phyloP scores from a whole-genome alignment of 2,113 vertebrate genomes.

The Lepisosteus osseus region DNA sequence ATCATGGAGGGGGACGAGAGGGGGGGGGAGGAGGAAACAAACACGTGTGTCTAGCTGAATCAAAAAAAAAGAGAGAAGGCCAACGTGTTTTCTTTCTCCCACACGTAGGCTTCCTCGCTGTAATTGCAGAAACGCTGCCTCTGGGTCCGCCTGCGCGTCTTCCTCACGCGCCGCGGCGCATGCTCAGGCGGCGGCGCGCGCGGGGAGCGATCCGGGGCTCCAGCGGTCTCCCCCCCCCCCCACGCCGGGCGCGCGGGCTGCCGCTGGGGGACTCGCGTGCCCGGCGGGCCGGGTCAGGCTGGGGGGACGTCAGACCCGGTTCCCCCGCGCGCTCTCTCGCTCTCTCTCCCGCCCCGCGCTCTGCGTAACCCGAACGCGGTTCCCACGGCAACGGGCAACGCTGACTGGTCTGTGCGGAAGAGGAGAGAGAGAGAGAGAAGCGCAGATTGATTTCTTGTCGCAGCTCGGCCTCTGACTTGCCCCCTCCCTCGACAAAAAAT shows the following conservation, averaged over 20 bases:
- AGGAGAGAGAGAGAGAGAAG: too few species aligned
- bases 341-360: slow-evolving; percentile 17
- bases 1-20: slow-evolving; percentile 12
- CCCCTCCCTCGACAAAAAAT: too few species aligned
- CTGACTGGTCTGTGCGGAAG: too few species aligned
- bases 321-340: slow-evolving; percentile 32
- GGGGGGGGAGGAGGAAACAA: slow-evolving; percentile 17
- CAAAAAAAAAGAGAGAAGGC: slow-evolving; percentile 21
- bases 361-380: too few species aligned
- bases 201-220: slow-evolving; percentile 24
- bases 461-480: too few species aligned
- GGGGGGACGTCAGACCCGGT: slow-evolving; percentile 8
- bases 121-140: slow-evolving; percentile 34
- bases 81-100: too few species aligned
- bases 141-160: slow-evolving; percentile 17
- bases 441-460: too few species aligned
- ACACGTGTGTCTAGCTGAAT: slow-evolving; percentile 35
- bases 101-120: slow-evolving; percentile 43
- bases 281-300: slow-evolving; percentile 7
- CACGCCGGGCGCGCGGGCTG: slow-evolving; percentile 12
- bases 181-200: slow-evolving; percentile 37
- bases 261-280: background rate
- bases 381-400: too few species aligned
- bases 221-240: slow-evolving; percentile 19
- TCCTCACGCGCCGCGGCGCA: slow-evolving; percentile 41